A percentile compares a stretch with the other conserved stretches of the same genome.
Conservation (phyloP, 2,113 vertebrate genomes). For the Sapajus apella region DNA sequence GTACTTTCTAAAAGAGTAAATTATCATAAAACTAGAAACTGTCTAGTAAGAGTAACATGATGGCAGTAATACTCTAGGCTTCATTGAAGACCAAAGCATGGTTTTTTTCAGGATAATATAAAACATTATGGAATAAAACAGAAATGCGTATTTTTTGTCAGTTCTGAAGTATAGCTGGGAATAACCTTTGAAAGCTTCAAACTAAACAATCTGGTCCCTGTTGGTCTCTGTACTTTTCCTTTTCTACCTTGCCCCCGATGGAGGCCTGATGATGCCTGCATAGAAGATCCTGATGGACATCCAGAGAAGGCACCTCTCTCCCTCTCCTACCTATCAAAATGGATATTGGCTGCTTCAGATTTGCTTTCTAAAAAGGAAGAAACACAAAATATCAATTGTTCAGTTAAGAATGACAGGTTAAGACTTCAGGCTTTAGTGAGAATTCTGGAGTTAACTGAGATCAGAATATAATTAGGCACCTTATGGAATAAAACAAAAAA, state of each 20-base stretch:
- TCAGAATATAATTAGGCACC: neutral
- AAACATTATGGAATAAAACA: conserved; percentile 46
- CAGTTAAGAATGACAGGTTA: conserved; percentile 21
- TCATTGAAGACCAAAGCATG: neutral
- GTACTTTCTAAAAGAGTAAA: conserved; percentile 59
- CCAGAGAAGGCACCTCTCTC: neutral
- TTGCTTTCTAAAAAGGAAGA: conserved; percentile 48
- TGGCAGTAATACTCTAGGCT: neutral
- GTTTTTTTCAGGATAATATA: conserved; percentile 8
- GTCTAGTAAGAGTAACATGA: neutral
- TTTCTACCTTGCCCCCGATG: neutral
- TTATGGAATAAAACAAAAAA: conserved; percentile 2
- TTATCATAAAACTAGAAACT: neutral
- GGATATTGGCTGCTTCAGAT: conserved; percentile 8
- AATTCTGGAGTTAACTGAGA: neutral
- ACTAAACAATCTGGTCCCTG: neutral
- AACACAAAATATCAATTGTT: conserved; percentile 33
- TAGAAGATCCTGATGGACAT: neutral
- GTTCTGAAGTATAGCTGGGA: neutral
- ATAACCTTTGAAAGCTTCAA: conserved; percentile 5
- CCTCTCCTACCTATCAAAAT: neutral
- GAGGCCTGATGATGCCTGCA: neutral
- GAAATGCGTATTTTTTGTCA: neutral
- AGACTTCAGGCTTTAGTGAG: neutral
- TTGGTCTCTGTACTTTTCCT: neutral